Evolutionary conservation across 2,888 invertebrate genomes (phyloP).

Genomic region (Trichopria drosophilae): DNA sequence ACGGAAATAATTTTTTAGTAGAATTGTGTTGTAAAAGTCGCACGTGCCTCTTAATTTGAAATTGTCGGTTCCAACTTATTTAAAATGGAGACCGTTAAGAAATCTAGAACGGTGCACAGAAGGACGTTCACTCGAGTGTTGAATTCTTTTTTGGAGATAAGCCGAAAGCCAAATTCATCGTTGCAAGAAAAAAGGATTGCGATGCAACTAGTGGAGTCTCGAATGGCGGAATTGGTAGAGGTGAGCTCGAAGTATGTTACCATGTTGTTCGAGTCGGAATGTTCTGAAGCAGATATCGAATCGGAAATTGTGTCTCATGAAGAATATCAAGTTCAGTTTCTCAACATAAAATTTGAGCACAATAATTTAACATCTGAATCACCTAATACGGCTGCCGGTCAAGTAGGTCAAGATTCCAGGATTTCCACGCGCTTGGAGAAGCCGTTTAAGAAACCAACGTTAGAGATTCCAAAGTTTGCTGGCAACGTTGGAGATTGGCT

Average conservation of each 20-base stretch:
- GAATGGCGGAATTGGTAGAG: conserved; percentile 26
- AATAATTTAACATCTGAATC: background rate
- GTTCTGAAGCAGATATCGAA: conserved; percentile 5
- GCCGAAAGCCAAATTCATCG: conserved; percentile 3
- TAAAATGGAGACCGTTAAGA: conserved; percentile 27
- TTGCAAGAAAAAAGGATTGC: conserved; percentile 8
- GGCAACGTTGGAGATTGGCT: conserved; percentile 39
- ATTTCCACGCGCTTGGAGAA: conserved; percentile 14
- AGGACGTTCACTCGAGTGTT: conserved; percentile 22
- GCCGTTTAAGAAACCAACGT: conserved; percentile 31
- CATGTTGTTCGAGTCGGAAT: conserved; percentile 7
- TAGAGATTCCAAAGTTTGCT: conserved; percentile 38
- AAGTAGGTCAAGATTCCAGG: background rate
- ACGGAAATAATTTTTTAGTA: no score
- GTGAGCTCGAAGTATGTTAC: conserved; percentile 21
- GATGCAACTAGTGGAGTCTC: conserved; percentile 21
- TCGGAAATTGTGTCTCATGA: conserved; percentile 29
- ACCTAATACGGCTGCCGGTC: background rate
- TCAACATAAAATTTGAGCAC: background rate
- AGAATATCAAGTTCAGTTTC: conserved; percentile 16
- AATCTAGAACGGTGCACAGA: conserved; percentile 19
- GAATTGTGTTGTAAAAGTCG: no score
- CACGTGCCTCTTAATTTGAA: no score
- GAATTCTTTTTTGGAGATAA: conserved; percentile 23
- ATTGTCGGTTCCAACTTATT: no score